Evolutionary conservation across 2,797 vertebrate species (phyloP).

Genomic region (Propithecus deckenii): DNA sequence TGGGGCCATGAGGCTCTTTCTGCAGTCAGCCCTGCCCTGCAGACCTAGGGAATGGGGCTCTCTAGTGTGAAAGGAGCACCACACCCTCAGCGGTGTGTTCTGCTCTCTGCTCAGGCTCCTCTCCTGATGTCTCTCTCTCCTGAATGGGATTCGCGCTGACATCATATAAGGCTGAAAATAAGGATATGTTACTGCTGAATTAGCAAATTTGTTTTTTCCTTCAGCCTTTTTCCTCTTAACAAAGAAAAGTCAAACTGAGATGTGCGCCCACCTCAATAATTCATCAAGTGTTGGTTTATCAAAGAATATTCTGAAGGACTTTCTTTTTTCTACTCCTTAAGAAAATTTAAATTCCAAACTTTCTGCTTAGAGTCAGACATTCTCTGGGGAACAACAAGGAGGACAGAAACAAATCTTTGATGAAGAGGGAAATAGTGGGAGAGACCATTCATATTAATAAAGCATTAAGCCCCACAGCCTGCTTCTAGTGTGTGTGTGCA

Average conservation of each 20-base stretch:
- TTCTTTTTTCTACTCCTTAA: constrained; percentile 1
- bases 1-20: not conserved
- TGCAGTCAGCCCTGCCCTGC: not conserved
- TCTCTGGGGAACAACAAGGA: constrained; percentile 41
- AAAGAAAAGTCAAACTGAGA: not conserved
- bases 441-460: constrained; percentile 72
- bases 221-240: not conserved
- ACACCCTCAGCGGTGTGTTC: not conserved
- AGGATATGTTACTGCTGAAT: not conserved
- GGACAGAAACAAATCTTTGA: constrained; percentile 13
- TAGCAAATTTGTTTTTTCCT: not conserved
- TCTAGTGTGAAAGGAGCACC: fast-evolving
- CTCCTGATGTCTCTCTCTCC: not conserved
- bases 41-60: not conserved
- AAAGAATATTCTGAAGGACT: constrained; percentile 68
- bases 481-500: not conserved
- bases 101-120: not conserved
- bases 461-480: constrained; percentile 46
- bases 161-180: not conserved
- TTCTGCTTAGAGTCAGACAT: not conserved
- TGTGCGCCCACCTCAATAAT: constrained; percentile 39
- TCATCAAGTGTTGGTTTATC: constrained; percentile 48
- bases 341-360: constrained; percentile 59
- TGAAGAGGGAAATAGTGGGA: not conserved
- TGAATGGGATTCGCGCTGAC: not conserved